Evolutionary conservation across 2,797 vertebrate species (phyloP), one percentile per base, ranked within the genome.

Genomic region (Acrossocheilus fasciatus): DNA sequence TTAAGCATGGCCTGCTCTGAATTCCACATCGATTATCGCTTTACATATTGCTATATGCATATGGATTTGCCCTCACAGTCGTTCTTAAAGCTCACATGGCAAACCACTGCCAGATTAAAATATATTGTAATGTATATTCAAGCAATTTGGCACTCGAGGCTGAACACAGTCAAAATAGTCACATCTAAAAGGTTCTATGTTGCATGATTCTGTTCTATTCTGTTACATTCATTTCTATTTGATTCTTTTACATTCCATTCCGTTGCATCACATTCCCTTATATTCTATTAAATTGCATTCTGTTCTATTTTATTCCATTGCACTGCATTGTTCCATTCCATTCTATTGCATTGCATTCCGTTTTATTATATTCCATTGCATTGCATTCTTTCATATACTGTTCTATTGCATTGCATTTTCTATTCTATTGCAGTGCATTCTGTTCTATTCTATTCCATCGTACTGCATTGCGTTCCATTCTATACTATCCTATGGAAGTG

Each of bases 1-100:
- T 91, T 90, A 87, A 93, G 91, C 93, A 92, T 86, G 90, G 90
- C 92, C 92, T 93, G 93, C 94, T 95, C 94, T 93, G 92, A 92
- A 81, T 39, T 39, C 20, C 66, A 80, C 83, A 30, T 26, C 11
- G 59, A 50, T 52, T n/a, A 74, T 36, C 7, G 20, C 39, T 45
- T 59, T 45, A 59, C 68, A 83, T 64, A 4, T 5, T 9, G 68
- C 30, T 43, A 23, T 45, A 26, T n/a, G 64, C 57, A 47, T 68
- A 15, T 69, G 62, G 23, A 84, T 85, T 43, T 41, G 10, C 74
- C 34, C 62, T 39, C 66, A 9, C 34, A 7, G 34, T 41, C 0
- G 11, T 72, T 12, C 47, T 70, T n/a, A 54, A 70, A 39, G 66
- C 66, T 39, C 39, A 57, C 3, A 23, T 7, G 12, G 20, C 2